Base-by-base conservation (phyloP, 2,797 vertebrate species). In the Agapornis canus region DNA sequence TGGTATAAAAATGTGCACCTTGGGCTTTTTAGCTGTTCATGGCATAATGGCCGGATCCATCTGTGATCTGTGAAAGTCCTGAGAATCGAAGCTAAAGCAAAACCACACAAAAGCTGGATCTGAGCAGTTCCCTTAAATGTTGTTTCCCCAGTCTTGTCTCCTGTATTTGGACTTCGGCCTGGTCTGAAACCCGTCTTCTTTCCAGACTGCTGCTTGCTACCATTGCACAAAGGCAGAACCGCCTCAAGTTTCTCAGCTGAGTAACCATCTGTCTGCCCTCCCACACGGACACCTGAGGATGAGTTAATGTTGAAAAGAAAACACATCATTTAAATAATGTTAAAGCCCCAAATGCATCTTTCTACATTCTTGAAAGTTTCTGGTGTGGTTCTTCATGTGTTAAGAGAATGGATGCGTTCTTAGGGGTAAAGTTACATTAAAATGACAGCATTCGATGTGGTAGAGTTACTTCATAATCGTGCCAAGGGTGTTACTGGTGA, bases 231-330 rank as follows among this genome's bases (percentile, higher is more conserved):
- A 86, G 91, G 11, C 40, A 78, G 89, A 82, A 19, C 37, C 37
- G 89, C 51, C 71, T 85, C 40, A 6, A 79, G 94, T 90, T 88
- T 91, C 82, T 91, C 70, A 70, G 77, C 75, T 91, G 92, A 92
- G 95, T 82, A 94, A 88, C 95, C 80, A 89, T 92, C 92, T 95
- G 92, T 93, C 95, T 95, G 92, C 70, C 87, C 82, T 91, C 92
- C 95, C 85, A 97, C 89, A 76, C 40, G 3, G 87, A 92, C 92
- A 96, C 95, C 92, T 95, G 94, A 92, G 42, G 72, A 96, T 96
- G 94, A 95, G 63, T 75, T 92, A 59, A 96, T 91, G 47, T 29
- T 32, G 78, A 85, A 89, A 92, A 76, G 51, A 68, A 91, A 94
- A 78, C 69, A 89, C 83, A 69, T 54, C 5, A 31, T 72, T 88